Conservation (phyloP, 2,797 vertebrate species). For the Malurus splendens region DNA sequence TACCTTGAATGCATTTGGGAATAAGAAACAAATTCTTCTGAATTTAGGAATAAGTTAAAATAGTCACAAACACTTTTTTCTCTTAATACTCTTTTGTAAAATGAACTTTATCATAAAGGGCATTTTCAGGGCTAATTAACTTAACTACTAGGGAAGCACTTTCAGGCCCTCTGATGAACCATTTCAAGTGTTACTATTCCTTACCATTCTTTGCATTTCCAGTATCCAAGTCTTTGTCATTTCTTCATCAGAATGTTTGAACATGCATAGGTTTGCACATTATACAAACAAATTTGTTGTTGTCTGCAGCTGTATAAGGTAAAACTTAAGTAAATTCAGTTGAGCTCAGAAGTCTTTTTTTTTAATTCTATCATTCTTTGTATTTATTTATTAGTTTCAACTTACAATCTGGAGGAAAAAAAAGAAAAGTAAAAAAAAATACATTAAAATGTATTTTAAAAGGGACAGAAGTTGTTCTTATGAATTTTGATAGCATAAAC, state of each 20-base stretch:
- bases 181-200: neutral
- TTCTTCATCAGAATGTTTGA: neutral
- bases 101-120: neutral
- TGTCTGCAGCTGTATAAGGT: neutral
- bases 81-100: neutral
- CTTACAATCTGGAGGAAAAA: neutral
- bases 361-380: neutral
- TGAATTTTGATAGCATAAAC: neutral
- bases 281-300: neutral
- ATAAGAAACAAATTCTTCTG: neutral
- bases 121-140: neutral
- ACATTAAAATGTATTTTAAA: neutral
- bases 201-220: neutral
- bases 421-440: neutral
- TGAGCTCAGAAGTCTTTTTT: neutral
- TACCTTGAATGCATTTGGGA: neutral
- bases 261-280: neutral
- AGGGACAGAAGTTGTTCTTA: neutral
- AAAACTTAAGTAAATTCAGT: neutral
- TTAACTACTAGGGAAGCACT: neutral
- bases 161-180: neutral
- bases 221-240: neutral
- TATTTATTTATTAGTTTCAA: neutral
- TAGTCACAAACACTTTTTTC: neutral
- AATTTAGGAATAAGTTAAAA: constrained; percentile 7